Evolutionary conservation across 1,140 invertebrate genomes (phyloP).

Genomic region (Cyphomyrmex costatus): DNA sequence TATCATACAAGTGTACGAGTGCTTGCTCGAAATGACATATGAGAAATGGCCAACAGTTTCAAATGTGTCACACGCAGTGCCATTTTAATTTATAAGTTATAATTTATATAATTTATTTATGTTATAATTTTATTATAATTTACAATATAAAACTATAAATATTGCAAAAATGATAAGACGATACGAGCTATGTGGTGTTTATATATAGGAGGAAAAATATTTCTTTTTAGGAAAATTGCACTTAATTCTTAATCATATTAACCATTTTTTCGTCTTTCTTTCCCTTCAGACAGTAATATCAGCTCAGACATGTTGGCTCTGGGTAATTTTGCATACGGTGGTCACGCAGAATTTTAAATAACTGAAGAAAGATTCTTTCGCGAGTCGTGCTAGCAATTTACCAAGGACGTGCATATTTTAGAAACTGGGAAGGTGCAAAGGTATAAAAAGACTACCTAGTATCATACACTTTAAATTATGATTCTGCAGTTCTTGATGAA

Average conservation of each 20-base stretch:
- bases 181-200: too few relatives aligned
- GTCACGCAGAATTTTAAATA: slow-evolving; percentile 78
- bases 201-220: too few relatives aligned
- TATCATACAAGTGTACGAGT: too few relatives aligned
- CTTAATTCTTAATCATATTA: slow-evolving; percentile 11
- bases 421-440: not conserved
- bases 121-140: too few relatives aligned
- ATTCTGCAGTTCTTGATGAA: slow-evolving; percentile 24
- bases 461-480: slow-evolving; percentile 37
- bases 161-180: too few relatives aligned
- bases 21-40: too few relatives aligned
- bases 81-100: too few relatives aligned
- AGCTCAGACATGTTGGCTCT: slow-evolving; percentile 55
- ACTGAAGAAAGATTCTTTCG: slow-evolving; percentile 67
- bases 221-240: slow-evolving; percentile 13
- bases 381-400: slow-evolving; percentile 58
- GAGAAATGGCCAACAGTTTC: too few relatives aligned
- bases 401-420: slow-evolving; percentile 53
- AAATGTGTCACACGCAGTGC: too few relatives aligned
- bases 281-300: slow-evolving; percentile 38
- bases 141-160: too few relatives aligned
- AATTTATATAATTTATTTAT: too few relatives aligned
- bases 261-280: slow-evolving; percentile 5
- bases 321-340: slow-evolving; percentile 71
- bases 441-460: slow-evolving; percentile 23